Conservation (phyloP, 35 echinoderm and acorn worm species). For the Apostichopus californicus region DNA sequence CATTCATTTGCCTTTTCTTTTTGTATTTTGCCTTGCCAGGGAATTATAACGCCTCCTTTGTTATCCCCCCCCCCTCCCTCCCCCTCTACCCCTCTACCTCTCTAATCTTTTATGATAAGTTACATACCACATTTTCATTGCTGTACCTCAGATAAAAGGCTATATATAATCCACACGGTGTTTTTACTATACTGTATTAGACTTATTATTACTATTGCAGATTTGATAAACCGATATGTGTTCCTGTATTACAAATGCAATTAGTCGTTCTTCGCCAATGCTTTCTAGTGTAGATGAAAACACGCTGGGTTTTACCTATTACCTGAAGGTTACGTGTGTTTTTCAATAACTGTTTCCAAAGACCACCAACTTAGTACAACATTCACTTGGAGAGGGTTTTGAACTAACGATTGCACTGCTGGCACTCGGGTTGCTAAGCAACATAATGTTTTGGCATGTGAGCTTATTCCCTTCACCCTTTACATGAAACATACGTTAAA, state of each 20-base stretch:
- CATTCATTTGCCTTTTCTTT: too few species aligned
- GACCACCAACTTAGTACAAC: background rate
- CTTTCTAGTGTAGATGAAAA: background rate
- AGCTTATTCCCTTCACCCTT: background rate
- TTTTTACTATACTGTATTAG: too few species aligned
- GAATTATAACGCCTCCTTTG: too few species aligned
- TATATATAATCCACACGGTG: too few species aligned
- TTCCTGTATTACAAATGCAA: background rate
- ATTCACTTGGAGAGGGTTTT: background rate
- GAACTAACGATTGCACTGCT: background rate
- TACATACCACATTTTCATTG: too few species aligned
- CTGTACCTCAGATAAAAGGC: too few species aligned
- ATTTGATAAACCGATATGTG: conserved; percentile 7
- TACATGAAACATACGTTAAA: conserved; percentile 15
- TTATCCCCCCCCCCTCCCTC: too few species aligned
- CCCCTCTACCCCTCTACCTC: too few species aligned
- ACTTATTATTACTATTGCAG: background rate
- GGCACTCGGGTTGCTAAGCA: background rate
- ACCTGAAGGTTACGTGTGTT: conserved; percentile 16
- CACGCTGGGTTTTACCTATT: conserved; percentile 12
- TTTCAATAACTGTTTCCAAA: conserved; percentile 12
- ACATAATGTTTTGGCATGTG: background rate
- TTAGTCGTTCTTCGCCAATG: background rate
- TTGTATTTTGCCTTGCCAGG: too few species aligned
- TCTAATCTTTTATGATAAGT: too few species aligned